Conservation (phyloP, 2,113 vertebrate species). For the Ceyx melanurus region DNA sequence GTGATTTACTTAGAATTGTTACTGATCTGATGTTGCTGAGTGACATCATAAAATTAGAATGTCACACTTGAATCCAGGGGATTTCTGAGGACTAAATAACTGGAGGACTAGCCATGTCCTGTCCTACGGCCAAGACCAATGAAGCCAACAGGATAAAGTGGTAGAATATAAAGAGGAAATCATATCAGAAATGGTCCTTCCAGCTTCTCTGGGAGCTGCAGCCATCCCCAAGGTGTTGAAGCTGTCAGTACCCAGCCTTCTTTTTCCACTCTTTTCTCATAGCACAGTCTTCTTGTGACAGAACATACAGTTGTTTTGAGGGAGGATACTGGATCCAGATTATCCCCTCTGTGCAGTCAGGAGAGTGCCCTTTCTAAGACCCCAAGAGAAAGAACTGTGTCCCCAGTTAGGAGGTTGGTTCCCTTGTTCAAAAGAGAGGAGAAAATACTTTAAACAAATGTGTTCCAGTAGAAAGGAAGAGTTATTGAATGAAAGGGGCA, state of each 20-base stretch:
- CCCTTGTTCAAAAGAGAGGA: not conserved
- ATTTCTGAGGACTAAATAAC: not conserved
- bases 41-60: not conserved
- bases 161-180: not conserved
- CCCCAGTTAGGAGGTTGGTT: not conserved
- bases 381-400: not conserved
- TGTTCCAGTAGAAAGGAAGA: not conserved
- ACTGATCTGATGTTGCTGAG: not conserved
- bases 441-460: not conserved
- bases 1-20: not conserved
- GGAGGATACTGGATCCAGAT: not conserved
- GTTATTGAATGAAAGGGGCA: not conserved
- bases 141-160: not conserved
- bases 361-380: not conserved
- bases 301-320: not conserved
- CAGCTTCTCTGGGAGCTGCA: not conserved
- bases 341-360: not conserved
- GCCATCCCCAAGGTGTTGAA: not conserved
- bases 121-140: not conserved
- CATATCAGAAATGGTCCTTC: not conserved
- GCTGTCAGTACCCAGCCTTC: not conserved
- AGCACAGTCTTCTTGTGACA: not conserved
- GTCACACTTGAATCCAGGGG: not conserved
- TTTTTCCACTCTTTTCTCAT: not conserved
- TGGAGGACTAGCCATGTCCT: not conserved